Evolutionary conservation across 1,140 invertebrate species (phyloP), one percentile per base, ranked within the genome.

Genomic region (Dreissena polymorpha): DNA sequence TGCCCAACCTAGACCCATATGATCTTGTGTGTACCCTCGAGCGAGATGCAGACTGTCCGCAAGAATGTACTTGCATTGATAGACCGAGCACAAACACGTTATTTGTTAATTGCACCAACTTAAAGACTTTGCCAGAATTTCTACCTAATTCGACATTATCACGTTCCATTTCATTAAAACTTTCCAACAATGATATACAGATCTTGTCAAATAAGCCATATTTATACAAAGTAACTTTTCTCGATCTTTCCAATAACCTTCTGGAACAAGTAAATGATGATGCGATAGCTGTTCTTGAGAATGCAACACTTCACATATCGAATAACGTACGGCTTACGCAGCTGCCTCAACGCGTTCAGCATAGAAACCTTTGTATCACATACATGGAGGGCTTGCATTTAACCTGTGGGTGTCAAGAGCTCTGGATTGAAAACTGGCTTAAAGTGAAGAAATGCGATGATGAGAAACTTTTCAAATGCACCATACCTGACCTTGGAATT

Each of bases 341-440:
- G 23, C 18, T 81, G 3, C 78, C 78, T 27, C 55, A 60, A 23
- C n/a, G 16, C 2, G 55, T 81, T 49, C 78, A 81, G 25, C 60
- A 64, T 25, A 51, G 69, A 21, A 65, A 72, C 53, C 50, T 81
- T 25, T 81, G 78, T 60, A 64, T 14, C 14, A 72, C 55, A 50
- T 8, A 72, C 6, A 72, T 81, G 78, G n/a, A 18, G 51, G 50
- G 72, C 57, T 49, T 81, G 23, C 12, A 72, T 5, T 72, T 81
- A 2, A 14, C 3, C 16, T 81, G 78, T 51, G 21, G 53, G 23
- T 81, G 78, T 65, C 29, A 72, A 7, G n/a, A 21, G n/a, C 6
- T 64, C n/a, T 81, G 78, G 78, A 72, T 81, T 25, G 57, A 71
- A 81, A 16, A 55, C 13, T 81, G 78, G 78, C 5, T 81, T 1